These are phyloP conservation scores for Anoplophora glabripennis DNA, from an alignment of 1,140 invertebrate species.

Conservation along the genomic window DNA sequence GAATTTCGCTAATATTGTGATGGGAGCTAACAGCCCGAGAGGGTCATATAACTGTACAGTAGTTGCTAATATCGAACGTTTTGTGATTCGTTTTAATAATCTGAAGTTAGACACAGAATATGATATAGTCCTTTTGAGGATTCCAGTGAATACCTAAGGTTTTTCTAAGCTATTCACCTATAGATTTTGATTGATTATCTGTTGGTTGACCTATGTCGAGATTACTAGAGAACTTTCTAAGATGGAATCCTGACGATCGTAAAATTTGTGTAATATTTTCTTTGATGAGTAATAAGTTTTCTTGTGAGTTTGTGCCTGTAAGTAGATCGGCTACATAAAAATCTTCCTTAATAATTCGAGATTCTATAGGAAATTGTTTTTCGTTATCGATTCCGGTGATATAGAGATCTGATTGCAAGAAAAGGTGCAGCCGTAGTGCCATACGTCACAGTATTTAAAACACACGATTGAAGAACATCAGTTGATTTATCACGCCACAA, in stretches of 20 bases:
- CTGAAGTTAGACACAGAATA: too few species aligned
- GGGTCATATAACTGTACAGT: too few species aligned
- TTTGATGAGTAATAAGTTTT: conserved; percentile 19
- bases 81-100: too few species aligned
- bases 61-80: too few species aligned
- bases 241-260: conserved; percentile 22
- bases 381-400: conserved; percentile 37
- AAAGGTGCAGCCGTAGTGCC: conserved; percentile 44
- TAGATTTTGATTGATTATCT: too few species aligned
- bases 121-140: too few species aligned
- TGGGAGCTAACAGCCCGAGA: too few species aligned
- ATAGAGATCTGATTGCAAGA: conserved; percentile 39
- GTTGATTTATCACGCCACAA: conserved; percentile 38
- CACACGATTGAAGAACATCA: conserved; percentile 28
- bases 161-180: too few species aligned
- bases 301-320: conserved; percentile 36
- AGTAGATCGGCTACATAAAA: conserved; percentile 18
- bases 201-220: too few species aligned
- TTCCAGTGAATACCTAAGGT: conserved; percentile 30
- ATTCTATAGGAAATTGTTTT: conserved; percentile 29
- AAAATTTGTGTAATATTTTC: conserved; percentile 27
- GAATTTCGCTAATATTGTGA: too few species aligned
- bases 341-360: conserved; percentile 48
- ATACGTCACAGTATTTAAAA: conserved; percentile 41
- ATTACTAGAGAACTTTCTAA: conserved; percentile 1